Percentiles rank a stretch among this genome's conserved stretches.
Conservation (phyloP, 2,113 vertebrate species). For the Anoura caudifer region DNA sequence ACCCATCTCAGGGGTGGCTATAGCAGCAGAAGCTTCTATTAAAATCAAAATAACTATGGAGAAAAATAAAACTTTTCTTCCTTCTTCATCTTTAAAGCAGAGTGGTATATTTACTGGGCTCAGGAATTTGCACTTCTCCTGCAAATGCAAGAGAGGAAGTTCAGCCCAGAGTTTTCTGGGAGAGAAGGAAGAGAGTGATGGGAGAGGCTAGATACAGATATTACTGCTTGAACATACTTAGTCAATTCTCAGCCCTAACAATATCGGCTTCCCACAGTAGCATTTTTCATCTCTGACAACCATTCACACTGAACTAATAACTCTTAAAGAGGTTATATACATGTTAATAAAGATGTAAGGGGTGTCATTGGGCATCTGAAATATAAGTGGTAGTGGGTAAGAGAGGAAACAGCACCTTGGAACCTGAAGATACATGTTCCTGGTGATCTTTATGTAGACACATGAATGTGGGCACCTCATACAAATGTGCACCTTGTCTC, state of each 20-base stretch:
- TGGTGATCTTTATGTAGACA: neutral
- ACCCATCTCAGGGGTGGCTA: neutral
- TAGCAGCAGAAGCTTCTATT: neutral
- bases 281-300: neutral
- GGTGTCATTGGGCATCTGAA: neutral
- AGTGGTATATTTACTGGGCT: neutral
- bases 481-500: neutral
- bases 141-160: neutral
- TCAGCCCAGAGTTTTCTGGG: neutral
- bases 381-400: neutral
- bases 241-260: neutral
- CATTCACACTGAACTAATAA: neutral
- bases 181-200: too few species aligned
- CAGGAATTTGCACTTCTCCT: neutral
- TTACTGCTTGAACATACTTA: neutral
- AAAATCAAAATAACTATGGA: constrained; percentile 34
- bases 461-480: fast-evolving
- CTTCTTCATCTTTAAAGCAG: neutral
- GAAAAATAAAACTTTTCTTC: neutral
- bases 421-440: neutral
- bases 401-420: neutral
- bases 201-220: neutral
- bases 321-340: neutral
- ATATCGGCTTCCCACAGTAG: neutral
- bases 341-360: neutral